These are phyloP conservation scores for Cassiopea xamachana DNA, from an alignment of 30 jellyfish, hydroid and myxozoan genomes.

Conservation along the genomic window DNA sequence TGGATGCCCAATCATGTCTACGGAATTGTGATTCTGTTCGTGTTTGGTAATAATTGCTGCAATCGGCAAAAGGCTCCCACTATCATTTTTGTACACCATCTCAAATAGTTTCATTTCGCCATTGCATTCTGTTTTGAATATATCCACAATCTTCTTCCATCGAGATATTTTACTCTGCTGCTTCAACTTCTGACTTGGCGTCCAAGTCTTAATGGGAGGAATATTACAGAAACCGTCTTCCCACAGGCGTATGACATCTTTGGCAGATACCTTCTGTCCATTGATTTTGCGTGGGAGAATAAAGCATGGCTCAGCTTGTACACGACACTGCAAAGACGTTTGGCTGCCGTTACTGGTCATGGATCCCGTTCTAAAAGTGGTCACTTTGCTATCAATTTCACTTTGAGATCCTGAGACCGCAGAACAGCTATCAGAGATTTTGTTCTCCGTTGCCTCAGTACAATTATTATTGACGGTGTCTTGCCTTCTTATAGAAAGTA, in stretches of 20 bases:
- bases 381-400: not conserved
- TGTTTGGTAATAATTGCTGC: conserved; percentile 88
- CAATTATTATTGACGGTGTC: conserved; percentile 1
- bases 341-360: not conserved
- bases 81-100: conserved; percentile 61
- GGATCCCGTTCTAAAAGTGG: not conserved
- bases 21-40: conserved; percentile 64
- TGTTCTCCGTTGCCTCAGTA: conserved; percentile 5
- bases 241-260: conserved; percentile 92
- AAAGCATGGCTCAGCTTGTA: conserved; percentile 19
- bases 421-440: conserved; percentile 16
- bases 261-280: conserved; percentile 96
- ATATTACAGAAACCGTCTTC: conserved; percentile 93
- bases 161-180: conserved; percentile 97
- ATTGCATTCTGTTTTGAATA: conserved; percentile 80
- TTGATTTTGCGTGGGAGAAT: conserved; percentile 91
- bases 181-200: conserved; percentile 85
- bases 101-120: conserved; percentile 78
- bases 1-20: conserved; percentile 26
- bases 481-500: conserved; percentile 43
- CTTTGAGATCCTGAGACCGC: conserved; percentile 28
- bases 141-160: conserved; percentile 96
- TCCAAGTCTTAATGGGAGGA: conserved; percentile 93
- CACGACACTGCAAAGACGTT: not conserved
- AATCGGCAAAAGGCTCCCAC: conserved; percentile 87